A percentile compares a stretch with the other conserved stretches of the same genome.
These are phyloP conservation scores for Drosophila melanosoma DNA, from an alignment of 2,888 invertebrate species.

Conservation along the genomic window DNA sequence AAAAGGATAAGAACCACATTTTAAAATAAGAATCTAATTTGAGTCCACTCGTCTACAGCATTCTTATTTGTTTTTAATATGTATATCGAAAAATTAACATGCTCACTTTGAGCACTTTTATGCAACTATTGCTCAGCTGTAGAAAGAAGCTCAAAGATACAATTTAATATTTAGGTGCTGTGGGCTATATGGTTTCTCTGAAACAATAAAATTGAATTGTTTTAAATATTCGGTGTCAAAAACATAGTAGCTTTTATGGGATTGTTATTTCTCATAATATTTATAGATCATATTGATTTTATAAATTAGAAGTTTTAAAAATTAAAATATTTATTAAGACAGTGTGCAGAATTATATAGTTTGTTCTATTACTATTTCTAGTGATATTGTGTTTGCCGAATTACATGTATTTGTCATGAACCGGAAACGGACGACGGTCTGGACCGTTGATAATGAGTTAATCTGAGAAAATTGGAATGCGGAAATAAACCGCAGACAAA, in stretches of 20 bases:
- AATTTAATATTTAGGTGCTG: not conserved
- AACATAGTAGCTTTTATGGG: not conserved
- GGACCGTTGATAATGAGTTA: slow-evolving; percentile 19
- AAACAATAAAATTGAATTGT: not conserved
- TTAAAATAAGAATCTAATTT: too few species aligned
- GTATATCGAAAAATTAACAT: not conserved
- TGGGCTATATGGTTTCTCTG: not conserved
- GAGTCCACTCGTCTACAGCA: too few species aligned
- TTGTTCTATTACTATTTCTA: not conserved
- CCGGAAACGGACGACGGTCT: slow-evolving; percentile 32
- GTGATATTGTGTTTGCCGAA: slow-evolving; percentile 15
- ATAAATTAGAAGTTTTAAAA: not conserved
- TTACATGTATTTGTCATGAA: slow-evolving; percentile 16
- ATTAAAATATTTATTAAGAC: not conserved
- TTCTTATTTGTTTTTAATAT: not conserved
- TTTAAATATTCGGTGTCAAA: not conserved
- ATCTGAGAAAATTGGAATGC: slow-evolving; percentile 53
- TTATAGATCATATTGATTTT: not conserved
- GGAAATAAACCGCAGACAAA: slow-evolving; percentile 40
- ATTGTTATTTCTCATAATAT: not conserved
- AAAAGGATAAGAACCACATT: not conserved
- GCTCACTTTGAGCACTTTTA: not conserved
- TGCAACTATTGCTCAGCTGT: not conserved
- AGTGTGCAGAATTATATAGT: slow-evolving; percentile 33
- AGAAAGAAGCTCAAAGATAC: not conserved